phyloP scores from a whole-genome alignment of 2,888 invertebrate genomes.

The Loripinus fragilis region DNA sequence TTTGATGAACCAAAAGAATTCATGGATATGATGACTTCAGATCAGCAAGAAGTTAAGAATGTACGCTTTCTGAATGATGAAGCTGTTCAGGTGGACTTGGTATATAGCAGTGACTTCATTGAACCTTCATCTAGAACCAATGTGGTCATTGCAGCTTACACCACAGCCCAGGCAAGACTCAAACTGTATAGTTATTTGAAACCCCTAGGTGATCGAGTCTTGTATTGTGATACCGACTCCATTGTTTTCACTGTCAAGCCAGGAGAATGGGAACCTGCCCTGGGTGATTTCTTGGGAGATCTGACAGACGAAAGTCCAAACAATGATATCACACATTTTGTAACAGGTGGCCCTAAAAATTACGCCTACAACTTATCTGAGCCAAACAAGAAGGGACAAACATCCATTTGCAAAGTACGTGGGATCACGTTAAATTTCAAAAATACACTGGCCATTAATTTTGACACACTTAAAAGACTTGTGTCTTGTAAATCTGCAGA shows the following conservation, averaged over 20 bases:
- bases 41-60: conserved; percentile 43
- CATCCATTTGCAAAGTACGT: conserved; percentile 68
- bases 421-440: conserved; percentile 67
- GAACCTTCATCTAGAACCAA: conserved; percentile 44
- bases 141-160: conserved; percentile 24
- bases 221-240: conserved; percentile 53
- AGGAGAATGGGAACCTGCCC: conserved; percentile 54
- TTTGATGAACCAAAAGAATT: conserved; percentile 25
- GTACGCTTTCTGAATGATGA: conserved; percentile 48
- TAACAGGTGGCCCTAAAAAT: conserved; percentile 81
- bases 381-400: conserved; percentile 33
- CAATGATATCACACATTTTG: conserved; percentile 64
- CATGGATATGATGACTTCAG: conserved; percentile 46
- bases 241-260: conserved; percentile 32
- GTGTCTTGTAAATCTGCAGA: conserved; percentile 11
- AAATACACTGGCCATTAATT: conserved; percentile 53
- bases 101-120: conserved; percentile 36
- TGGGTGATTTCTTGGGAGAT: conserved; percentile 78
- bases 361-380: conserved; percentile 69
- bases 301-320: conserved; percentile 79
- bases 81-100: conserved; percentile 37
- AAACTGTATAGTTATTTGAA: conserved; percentile 48
- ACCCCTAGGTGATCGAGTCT: conserved; percentile 3
- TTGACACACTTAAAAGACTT: conserved; percentile 49
- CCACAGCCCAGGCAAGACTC: conserved; percentile 54